These are phyloP conservation scores for Picus viridis DNA, from an alignment of 2,797 vertebrate species.

Conservation along the genomic window DNA sequence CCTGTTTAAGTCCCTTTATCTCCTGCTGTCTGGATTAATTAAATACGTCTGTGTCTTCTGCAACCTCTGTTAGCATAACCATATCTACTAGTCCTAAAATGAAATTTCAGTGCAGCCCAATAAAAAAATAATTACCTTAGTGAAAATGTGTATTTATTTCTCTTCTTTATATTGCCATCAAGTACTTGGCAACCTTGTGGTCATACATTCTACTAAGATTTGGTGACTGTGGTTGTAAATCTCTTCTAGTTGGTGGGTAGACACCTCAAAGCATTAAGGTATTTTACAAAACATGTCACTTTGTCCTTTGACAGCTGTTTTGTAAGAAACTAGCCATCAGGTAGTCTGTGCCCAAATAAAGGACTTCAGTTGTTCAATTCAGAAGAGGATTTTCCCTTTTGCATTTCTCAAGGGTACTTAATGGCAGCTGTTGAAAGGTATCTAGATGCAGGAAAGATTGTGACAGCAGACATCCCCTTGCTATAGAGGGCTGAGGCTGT, in stretches of 20 bases:
- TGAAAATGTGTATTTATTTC: not conserved
- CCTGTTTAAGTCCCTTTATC: not conserved
- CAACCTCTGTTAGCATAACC: not conserved
- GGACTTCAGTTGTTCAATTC: rapidly evolving
- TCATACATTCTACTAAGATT: not conserved
- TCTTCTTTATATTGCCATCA: not conserved
- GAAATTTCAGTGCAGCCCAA: not conserved
- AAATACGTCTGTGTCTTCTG: not conserved
- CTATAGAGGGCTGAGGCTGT: not conserved
- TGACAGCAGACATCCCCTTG: not conserved
- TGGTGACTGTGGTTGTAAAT: not conserved
- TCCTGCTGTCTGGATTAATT: not conserved
- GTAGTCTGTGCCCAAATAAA: not conserved
- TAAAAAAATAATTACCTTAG: not conserved
- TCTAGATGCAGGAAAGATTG: not conserved
- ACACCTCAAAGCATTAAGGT: not conserved
- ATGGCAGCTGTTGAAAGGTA: not conserved
- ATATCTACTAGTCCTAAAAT: not conserved
- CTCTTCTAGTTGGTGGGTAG: not conserved
- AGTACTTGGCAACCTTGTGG: not conserved
- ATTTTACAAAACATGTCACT: not conserved
- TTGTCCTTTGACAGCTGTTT: not conserved
- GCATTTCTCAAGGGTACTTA: not conserved
- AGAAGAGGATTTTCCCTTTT: not conserved
- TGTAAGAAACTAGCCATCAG: not conserved